These are phyloP conservation scores for Helleia helle DNA, from an alignment of 2,888 invertebrate species.

Conservation along the genomic window DNA sequence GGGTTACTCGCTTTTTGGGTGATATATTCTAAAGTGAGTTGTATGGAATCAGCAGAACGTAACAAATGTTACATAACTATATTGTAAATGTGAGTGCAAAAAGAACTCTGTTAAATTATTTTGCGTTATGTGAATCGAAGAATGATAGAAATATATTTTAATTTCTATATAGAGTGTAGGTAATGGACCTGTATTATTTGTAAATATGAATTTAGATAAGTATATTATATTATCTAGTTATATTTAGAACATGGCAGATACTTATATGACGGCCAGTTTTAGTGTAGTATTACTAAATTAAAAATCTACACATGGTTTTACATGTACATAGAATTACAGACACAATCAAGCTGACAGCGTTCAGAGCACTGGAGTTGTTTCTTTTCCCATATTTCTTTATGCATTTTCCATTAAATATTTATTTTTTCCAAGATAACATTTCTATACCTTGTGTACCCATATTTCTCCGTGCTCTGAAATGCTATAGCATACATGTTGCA, in stretches of 20 bases:
- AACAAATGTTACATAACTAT: slow-evolving; percentile 65
- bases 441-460: too few relatives aligned
- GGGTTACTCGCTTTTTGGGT: slow-evolving; percentile 70
- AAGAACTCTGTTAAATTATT: slow-evolving; percentile 75
- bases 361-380: slow-evolving; percentile 49
- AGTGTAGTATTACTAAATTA: slow-evolving; percentile 79
- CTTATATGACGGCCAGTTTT: slow-evolving; percentile 82
- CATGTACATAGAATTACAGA: slow-evolving; percentile 53
- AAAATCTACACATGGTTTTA: slow-evolving; percentile 73
- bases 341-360: slow-evolving; percentile 49
- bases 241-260: slow-evolving; percentile 77
- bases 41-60: slow-evolving; percentile 60
- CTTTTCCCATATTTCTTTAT: not conserved
- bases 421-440: too few relatives aligned
- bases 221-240: slow-evolving; percentile 76
- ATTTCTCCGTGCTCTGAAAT: slow-evolving; percentile 43
- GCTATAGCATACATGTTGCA: slow-evolving; percentile 26
- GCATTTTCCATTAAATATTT: too few relatives aligned
- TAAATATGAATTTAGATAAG: slow-evolving; percentile 75
- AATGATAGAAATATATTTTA: slow-evolving; percentile 74
- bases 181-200: slow-evolving; percentile 78
- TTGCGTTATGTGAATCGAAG: slow-evolving; percentile 74
- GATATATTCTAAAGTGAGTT: slow-evolving; percentile 69
- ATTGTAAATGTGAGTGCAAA: slow-evolving; percentile 74
- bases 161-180: slow-evolving; percentile 70